Percentiles rank a stretch among this genome's conserved stretches.
Evolutionary conservation across 2,888 invertebrate genomes (phyloP).

Genomic region (Lepidochrysops patricia): DNA sequence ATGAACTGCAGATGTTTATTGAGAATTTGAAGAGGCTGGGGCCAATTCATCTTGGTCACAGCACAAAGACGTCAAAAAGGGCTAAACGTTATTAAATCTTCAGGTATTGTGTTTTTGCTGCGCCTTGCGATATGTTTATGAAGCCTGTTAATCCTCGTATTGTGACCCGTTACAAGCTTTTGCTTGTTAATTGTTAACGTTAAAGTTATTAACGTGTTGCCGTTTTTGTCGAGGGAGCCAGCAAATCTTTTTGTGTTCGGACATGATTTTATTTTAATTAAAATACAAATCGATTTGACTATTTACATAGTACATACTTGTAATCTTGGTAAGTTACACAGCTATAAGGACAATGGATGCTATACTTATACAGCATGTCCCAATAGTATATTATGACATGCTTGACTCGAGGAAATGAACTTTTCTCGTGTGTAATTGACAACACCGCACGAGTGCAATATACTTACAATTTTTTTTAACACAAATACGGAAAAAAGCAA

Average conservation of each 20-base stretch:
- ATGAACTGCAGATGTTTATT: slow-evolving; percentile 11
- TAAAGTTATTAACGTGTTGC: background rate
- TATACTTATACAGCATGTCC: too few relatives aligned
- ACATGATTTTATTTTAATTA: too few relatives aligned
- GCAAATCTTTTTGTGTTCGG: background rate
- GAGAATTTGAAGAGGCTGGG: slow-evolving; percentile 22
- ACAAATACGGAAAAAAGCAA: too few relatives aligned
- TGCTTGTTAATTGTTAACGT: background rate
- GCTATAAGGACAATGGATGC: too few relatives aligned
- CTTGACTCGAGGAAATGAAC: too few relatives aligned
- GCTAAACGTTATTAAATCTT: slow-evolving; percentile 67
- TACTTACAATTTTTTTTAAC: too few relatives aligned
- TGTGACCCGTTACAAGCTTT: slow-evolving; percentile 26
- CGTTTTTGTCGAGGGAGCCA: background rate
- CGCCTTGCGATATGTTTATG: slow-evolving; percentile 1
- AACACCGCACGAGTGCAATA: too few relatives aligned
- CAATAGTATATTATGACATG: too few relatives aligned
- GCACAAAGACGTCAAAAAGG: slow-evolving; percentile 57
- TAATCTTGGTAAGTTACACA: too few relatives aligned
- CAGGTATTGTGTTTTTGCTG: slow-evolving; percentile 29
- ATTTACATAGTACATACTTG: too few relatives aligned
- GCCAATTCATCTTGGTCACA: slow-evolving; percentile 33
- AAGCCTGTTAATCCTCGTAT: slow-evolving; percentile 23
- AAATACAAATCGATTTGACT: too few relatives aligned
- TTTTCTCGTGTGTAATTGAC: too few relatives aligned